Conservation (phyloP, 2,888 invertebrate species). For the Cetonia aurata region DNA sequence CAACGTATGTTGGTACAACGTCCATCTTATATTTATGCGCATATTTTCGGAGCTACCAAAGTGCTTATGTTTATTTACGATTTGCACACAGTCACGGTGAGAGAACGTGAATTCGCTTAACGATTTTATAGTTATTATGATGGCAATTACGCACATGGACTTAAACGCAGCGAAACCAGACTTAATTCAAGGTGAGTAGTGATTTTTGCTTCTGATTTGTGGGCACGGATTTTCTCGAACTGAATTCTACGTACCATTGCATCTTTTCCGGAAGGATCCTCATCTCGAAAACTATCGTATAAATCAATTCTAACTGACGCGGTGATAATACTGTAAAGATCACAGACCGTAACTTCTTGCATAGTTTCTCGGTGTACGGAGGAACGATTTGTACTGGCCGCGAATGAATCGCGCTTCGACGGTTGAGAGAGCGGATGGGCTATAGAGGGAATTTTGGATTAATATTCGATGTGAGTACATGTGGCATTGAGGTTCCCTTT, state of each 20-base stretch:
- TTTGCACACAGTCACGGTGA: too few species aligned
- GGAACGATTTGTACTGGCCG: conserved; percentile 22
- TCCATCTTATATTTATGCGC: too few species aligned
- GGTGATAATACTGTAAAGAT: background rate
- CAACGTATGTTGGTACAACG: too few species aligned
- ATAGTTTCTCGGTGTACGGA: conserved; percentile 9
- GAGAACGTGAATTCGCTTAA: too few species aligned
- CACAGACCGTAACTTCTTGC: conserved; percentile 20
- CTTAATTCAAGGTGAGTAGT: too few species aligned
- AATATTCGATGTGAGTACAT: conserved; percentile 35
- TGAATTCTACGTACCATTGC: conserved; percentile 4
- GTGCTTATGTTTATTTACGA: too few species aligned
- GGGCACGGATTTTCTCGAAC: too few species aligned
- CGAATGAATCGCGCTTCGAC: background rate
- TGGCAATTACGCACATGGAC: too few species aligned
- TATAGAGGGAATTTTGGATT: conserved; percentile 25
- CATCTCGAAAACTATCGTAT: background rate
- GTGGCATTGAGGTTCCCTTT: conserved; percentile 38
- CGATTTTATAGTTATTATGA: too few species aligned
- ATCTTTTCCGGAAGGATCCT: conserved; percentile 21
- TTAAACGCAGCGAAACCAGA: too few species aligned
- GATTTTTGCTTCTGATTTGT: too few species aligned
- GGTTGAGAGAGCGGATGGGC: conserved; percentile 1
- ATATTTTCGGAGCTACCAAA: too few species aligned
- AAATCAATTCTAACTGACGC: background rate